These are phyloP conservation scores for Endotricha flammealis DNA, from an alignment of 2,888 invertebrate species.

Conservation along the genomic window DNA sequence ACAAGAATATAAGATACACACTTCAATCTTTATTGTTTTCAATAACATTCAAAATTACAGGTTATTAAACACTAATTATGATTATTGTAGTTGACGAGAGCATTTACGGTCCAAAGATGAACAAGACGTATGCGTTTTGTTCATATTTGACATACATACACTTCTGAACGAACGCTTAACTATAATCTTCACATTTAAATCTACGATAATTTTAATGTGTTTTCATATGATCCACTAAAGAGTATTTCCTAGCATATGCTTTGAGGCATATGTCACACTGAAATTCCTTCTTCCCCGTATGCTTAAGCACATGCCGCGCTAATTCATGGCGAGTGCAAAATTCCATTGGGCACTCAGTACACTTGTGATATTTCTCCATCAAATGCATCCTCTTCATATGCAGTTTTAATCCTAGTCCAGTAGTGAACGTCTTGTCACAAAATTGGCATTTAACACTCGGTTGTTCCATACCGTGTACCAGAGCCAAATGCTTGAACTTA, in stretches of 20 bases:
- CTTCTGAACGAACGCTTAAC: constrained; percentile 19
- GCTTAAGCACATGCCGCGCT: constrained; percentile 40
- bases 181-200: constrained; percentile 24
- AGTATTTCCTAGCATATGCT: constrained; percentile 24
- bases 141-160: too few species aligned
- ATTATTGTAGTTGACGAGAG: too few species aligned
- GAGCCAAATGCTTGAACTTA: constrained; percentile 26
- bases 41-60: too few species aligned
- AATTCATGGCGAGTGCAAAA: constrained; percentile 32
- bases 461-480: constrained; percentile 27
- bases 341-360: constrained; percentile 51
- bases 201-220: constrained; percentile 31
- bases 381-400: constrained; percentile 49
- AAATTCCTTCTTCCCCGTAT: constrained; percentile 44
- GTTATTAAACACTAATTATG: neutral
- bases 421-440: constrained; percentile 35
- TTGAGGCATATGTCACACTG: constrained; percentile 49
- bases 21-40: too few species aligned
- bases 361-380: constrained; percentile 46
- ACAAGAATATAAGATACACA: too few species aligned
- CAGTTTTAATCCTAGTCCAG: constrained; percentile 25
- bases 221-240: constrained; percentile 32
- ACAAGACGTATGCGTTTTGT: constrained; percentile 22
- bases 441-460: constrained; percentile 33
- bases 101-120: too few species aligned